These are phyloP conservation scores for Athalia cordata DNA, from an alignment of 2,888 invertebrate species.

Conservation along the genomic window DNA sequence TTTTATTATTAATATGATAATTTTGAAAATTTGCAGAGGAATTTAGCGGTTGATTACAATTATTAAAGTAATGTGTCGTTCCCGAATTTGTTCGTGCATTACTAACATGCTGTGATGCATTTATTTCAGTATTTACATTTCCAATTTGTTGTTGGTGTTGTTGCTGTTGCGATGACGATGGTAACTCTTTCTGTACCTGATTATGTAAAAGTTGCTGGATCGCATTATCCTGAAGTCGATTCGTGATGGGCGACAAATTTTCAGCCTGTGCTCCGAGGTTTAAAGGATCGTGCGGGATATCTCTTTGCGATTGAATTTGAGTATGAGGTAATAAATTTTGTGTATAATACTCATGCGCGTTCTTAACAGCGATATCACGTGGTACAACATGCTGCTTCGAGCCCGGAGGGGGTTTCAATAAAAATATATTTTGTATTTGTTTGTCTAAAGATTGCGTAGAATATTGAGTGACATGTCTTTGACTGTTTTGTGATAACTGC, in stretches of 20 bases:
- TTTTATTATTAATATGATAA: conserved; percentile 30
- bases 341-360: conserved; percentile 34
- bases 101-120: conserved; percentile 40
- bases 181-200: conserved; percentile 43
- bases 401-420: conserved; percentile 46
- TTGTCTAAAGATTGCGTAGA: conserved; percentile 45
- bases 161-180: conserved; percentile 28
- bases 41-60: conserved; percentile 27
- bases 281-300: conserved; percentile 44
- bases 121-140: conserved; percentile 40
- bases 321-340: conserved; percentile 17
- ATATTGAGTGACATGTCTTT: conserved; percentile 13
- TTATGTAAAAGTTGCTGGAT: conserved; percentile 34
- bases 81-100: conserved; percentile 29
- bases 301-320: conserved; percentile 37
- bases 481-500: conserved; percentile 3
- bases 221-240: conserved; percentile 39
- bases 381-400: conserved; percentile 43
- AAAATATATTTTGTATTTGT: conserved; percentile 46
- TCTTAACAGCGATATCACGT: conserved; percentile 35
- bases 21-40: conserved; percentile 6
- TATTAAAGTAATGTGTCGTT: conserved; percentile 8
- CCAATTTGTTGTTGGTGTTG: not conserved
- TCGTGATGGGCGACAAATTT: conserved; percentile 43
- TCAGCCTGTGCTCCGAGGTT: conserved; percentile 45